Base-by-base conservation (phyloP, 2,888 invertebrate genomes). In the Caenorhabditis parvicauda region DNA sequence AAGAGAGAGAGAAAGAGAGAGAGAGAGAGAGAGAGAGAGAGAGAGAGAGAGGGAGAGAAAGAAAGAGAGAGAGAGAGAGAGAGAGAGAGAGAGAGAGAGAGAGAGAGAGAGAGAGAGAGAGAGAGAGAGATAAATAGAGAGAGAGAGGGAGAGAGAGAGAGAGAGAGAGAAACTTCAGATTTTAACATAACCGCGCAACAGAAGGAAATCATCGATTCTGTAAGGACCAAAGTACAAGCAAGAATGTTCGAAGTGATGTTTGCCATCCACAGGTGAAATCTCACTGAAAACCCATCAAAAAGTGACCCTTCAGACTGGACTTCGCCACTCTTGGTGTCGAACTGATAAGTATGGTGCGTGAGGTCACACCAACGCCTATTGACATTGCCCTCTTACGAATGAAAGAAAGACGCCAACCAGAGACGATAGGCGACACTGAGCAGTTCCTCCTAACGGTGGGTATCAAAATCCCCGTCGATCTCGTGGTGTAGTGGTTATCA, bases 171-270 rank as follows among this genome's bases (percentile, higher is more conserved):
- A 27, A 35, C 37, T 35, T 37, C 24, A 22, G 14, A 37, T 21
- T 14, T 29, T 44, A 25, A 44, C 6, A n/a, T 9, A 22, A 47
- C n/a, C n/a, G 27, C 32, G 29, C 9, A 21, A 9, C 44, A 12
- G 9, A 21, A 46, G 21, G 19, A 46, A 28, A 29, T 46, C 7
- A 27, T 59, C 9, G 58, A 59, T 32, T 62, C 62, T 27, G 70
- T 74, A 3, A 57, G 74, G 9, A 28, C 59, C 14, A 53, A 60
- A 38, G 48, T 77, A 35, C 59, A 60, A 32, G 29, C 67, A 22
- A 62, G 77, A 39, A 42, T 66, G 7, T 76, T 77, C 53, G 76
- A 76, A 54, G 64, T 76, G 39, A 66, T 74, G 65, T 76, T 74
- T 49, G 76, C 76, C 14, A 67, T 76, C 25, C 74, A 77, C 52